Conservation (phyloP, 1,140 invertebrate genomes). For the Adelges cooleyi region DNA sequence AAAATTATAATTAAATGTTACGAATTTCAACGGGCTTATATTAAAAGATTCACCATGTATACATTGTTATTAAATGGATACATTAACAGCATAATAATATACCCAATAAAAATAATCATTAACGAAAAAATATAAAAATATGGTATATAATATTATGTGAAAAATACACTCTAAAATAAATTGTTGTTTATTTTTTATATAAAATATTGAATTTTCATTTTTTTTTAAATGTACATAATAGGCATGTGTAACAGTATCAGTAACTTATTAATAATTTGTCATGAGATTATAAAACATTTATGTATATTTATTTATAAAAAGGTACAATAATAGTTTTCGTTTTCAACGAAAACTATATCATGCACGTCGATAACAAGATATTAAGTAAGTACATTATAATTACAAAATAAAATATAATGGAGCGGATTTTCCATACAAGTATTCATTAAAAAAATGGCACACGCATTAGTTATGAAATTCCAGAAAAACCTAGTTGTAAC, state of each 20-base stretch:
- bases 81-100: no score
- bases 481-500: no score
- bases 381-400: slow-evolving; percentile 11
- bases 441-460: slow-evolving; percentile 3
- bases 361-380: background rate
- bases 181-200: slow-evolving; percentile 5
- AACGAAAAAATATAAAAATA: slow-evolving; percentile 10
- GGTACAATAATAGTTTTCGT: no score
- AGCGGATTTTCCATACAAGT: background rate
- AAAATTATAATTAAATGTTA: no score
- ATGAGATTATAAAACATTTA: no score
- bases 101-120: slow-evolving; percentile 1
- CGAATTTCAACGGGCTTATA: no score
- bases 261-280: background rate
- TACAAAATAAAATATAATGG: slow-evolving; percentile 4
- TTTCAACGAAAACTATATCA: no score
- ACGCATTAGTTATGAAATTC: slow-evolving; percentile 1
- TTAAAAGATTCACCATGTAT: no score
- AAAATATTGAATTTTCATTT: background rate
- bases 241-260: background rate
- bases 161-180: slow-evolving; percentile 9
- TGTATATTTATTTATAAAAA: no score
- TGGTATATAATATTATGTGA: slow-evolving; percentile 7
- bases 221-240: background rate
- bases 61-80: no score